Base-by-base conservation (phyloP, 2,888 invertebrate species). In the Argyresthia goedartella region DNA sequence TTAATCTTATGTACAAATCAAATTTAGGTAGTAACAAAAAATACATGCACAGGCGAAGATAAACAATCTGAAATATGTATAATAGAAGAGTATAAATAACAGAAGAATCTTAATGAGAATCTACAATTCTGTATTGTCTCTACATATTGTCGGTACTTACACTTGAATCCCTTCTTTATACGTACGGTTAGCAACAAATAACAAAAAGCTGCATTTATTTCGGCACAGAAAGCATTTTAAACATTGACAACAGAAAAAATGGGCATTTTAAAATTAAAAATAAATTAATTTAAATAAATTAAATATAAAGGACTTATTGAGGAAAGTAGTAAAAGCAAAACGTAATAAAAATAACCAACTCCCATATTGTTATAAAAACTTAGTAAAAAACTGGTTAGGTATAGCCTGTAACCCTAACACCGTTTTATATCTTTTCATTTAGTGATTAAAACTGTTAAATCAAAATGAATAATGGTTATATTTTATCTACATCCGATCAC, bases 241-340 rank as follows among this genome's bases (percentile, higher is more conserved):
- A 71, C 69, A 73, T 62, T 56, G 63, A 73, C 78, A 78, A 76
- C 79, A 73, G 60, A 74, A 80, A 25, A 77, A 82, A 82, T 82
- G 82, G 82, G 84, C 82, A 85, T 81, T 78, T 67, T 64, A 58
- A 55, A 59, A 59, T 54, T 25, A 4, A 4, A 25, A 25, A 25
- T 25, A 25, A 25, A 25, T 6, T 25, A 25, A 25, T 25, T 25
- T 25, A 25, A 25, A n/a, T n/a, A n/a, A 2, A 25, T 25, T 25
- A 25, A 25, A 25, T 25, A 25, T 25, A 25, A 25, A 4, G 2
- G 6, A 25, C 6, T 4, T 25, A 2, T 25, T 25, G n/a, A 25
- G 25, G 25, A 25, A 25, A 25, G 25, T 25, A 25, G 25, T 25
- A 25, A 6, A 25, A 25, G 25, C 25, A 25, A 25, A 25, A 25